These are phyloP conservation scores for Lucilia cuprina DNA, from an alignment of 1,140 invertebrate genomes.

Conservation along the genomic window DNA sequence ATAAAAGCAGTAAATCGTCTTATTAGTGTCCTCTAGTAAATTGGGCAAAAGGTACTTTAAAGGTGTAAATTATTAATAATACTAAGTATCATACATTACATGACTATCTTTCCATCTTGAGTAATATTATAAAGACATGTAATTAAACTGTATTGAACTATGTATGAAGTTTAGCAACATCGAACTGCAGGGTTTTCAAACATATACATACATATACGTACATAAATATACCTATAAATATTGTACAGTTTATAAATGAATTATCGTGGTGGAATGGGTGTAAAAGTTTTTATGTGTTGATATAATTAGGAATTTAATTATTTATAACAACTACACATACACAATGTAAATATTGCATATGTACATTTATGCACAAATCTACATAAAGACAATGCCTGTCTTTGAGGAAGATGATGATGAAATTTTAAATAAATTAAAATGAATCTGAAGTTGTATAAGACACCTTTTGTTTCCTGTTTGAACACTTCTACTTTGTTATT, in stretches of 20 bases:
- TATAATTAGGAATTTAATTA: constrained; percentile 63
- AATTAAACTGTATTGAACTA: too few relatives aligned
- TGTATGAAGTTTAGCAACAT: too few relatives aligned
- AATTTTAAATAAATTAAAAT: not conserved
- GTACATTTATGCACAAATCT: not conserved
- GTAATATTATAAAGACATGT: too few relatives aligned
- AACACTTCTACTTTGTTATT: not conserved
- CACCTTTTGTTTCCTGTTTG: constrained; percentile 23
- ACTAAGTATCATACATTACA: too few relatives aligned
- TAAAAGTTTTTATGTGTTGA: constrained; percentile 40
- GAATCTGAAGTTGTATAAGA: not conserved
- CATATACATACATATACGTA: too few relatives aligned
- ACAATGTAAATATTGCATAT: not conserved
- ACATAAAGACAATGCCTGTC: constrained; percentile 7
- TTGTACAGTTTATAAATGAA: not conserved
- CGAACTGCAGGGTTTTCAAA: too few relatives aligned
- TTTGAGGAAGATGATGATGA: not conserved
- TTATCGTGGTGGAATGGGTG: constrained; percentile 16
- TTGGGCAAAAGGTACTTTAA: too few relatives aligned
- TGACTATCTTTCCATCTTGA: too few relatives aligned
- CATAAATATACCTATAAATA: too few relatives aligned
- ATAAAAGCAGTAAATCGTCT: too few relatives aligned
- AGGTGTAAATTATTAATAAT: too few relatives aligned
- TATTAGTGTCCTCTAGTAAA: too few relatives aligned
- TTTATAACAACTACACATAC: constrained; percentile 46